Base-by-base conservation (phyloP, 1,140 invertebrate species). In the Glossosoma conforme region DNA sequence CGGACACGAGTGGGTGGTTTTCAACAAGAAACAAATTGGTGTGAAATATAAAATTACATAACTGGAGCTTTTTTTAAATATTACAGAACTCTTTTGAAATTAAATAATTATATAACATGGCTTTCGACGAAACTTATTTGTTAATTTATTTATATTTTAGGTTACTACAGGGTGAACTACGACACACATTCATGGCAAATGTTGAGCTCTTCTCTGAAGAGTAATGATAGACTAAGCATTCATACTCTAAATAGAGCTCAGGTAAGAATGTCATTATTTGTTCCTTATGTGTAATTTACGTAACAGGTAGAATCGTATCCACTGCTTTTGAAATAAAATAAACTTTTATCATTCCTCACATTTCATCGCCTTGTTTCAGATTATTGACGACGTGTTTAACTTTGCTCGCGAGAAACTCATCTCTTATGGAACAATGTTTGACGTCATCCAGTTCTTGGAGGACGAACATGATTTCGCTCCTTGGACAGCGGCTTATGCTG, bases 161-260 rank as follows among this genome's bases (percentile, higher is more conserved):
- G 87, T 21, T 90, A 82, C 61, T 92, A 90, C 65, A 75, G 89
- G 38, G 87, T 91, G 0, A 86, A 86, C 62, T 93, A 93, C 63
- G 84, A 89, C 47, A 62, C 70, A 0, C 65, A 62, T 14, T 80
- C 79, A 2, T 91, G 88, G 89, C 60, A 80, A 44, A 69, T 75
- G 2, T 80, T 85, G 5, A 70, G 76, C 6, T 24, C 69, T 0
- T 66, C 72, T 2, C 62, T 89, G 2, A 63, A 67, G 11, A 67
- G 74, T 20, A 22, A 65, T 2, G 65, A 79, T 42, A 76, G 75
- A 46, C 52, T 64, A 52, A 62, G 61, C 1, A 88, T 93, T 44
- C 77, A 84, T 53, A 76, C 79, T 42, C 67, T 84, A 1, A 93
- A 91, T 64, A 76, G 86, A 60, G 89, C 87, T 0, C 84, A 86